Evolutionary conservation across 2,888 invertebrate genomes (phyloP).

Genomic region (Tinea trinotella): DNA sequence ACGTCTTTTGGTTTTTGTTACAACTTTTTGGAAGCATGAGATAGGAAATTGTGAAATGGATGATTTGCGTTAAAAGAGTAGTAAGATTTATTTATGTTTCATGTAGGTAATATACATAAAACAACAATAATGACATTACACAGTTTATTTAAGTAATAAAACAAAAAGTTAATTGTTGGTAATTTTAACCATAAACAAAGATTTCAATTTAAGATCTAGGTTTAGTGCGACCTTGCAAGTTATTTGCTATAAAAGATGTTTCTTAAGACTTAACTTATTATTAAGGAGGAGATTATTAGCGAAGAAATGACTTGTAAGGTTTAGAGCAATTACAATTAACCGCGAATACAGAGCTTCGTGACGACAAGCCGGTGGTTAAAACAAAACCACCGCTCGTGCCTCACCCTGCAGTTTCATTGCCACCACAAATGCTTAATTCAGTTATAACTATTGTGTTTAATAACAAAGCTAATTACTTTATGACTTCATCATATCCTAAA

Average conservation of each 20-base stretch:
- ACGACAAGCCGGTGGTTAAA: slow-evolving; percentile 19
- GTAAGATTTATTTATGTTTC: too few species aligned
- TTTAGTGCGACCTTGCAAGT: neutral
- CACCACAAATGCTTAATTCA: slow-evolving; percentile 2
- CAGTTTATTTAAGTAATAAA: too few species aligned
- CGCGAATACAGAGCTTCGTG: slow-evolving; percentile 19
- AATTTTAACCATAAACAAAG: neutral
- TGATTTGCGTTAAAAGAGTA: too few species aligned
- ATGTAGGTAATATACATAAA: too few species aligned
- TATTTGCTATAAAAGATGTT: slow-evolving; percentile 8
- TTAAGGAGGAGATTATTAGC: slow-evolving; percentile 11
- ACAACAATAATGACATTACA: too few species aligned
- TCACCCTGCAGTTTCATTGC: neutral
- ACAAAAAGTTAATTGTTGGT: too few species aligned
- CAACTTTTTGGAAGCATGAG: neutral
- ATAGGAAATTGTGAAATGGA: too few species aligned
- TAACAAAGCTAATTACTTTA: neutral
- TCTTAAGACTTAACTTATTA: neutral
- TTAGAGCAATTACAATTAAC: slow-evolving; percentile 20
- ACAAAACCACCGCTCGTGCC: slow-evolving; percentile 14
- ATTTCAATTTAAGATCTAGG: neutral
- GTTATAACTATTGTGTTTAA: neutral
- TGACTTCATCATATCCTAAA: neutral
- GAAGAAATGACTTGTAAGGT: slow-evolving; percentile 19
- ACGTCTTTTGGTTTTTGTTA: neutral